Evolutionary conservation across 2,797 vertebrate genomes (phyloP).

Genomic region (Falco peregrinus): DNA sequence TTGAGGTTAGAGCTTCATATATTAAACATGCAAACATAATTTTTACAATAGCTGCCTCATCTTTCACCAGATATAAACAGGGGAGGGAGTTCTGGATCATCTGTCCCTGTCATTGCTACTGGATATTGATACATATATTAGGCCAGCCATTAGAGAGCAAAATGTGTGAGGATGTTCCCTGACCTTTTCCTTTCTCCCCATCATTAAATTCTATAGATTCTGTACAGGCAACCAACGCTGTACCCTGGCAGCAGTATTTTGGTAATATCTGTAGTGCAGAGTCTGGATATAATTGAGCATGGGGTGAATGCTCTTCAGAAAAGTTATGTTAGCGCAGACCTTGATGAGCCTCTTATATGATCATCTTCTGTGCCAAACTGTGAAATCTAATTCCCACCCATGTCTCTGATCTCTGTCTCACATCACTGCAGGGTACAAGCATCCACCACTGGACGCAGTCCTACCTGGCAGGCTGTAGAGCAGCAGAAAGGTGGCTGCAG

Average conservation of each 20-base stretch:
- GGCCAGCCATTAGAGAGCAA: neutral
- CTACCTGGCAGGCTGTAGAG: neutral
- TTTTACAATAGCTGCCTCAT: slow-evolving; percentile 49
- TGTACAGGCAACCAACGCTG: neutral
- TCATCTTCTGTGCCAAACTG: neutral
- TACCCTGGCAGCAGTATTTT: neutral
- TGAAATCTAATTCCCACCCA: neutral
- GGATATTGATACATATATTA: neutral
- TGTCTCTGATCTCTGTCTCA: neutral
- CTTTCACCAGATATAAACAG: slow-evolving; percentile 57
- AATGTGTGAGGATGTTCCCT: neutral
- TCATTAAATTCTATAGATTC: neutral
- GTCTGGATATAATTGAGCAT: neutral
- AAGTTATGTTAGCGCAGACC: neutral
- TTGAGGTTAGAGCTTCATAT: neutral
- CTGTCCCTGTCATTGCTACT: slow-evolving; percentile 44
- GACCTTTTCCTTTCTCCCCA: neutral
- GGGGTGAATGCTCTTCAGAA: neutral
- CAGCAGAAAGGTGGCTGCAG: neutral
- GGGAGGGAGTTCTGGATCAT: slow-evolving; percentile 46
- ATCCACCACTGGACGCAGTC: neutral
- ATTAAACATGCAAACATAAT: slow-evolving; percentile 51
- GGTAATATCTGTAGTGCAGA: neutral
- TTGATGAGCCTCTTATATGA: neutral
- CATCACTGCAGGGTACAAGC: neutral